phyloP scores from a whole-genome alignment of 2,113 vertebrate species.

The Platichthys flesus region DNA sequence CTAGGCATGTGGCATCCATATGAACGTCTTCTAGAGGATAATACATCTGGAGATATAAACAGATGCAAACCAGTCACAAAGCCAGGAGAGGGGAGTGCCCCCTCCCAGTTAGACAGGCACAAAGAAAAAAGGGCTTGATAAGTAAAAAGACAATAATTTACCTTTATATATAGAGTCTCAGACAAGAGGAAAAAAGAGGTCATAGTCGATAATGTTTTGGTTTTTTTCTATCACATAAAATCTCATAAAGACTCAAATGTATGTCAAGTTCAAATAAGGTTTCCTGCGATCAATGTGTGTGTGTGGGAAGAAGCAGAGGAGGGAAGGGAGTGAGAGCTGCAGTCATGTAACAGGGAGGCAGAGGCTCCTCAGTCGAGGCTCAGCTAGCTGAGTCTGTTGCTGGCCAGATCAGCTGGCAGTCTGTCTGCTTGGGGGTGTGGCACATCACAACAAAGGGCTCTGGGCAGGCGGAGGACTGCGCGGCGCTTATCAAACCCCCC shows the following conservation, averaged over 20 bases:
- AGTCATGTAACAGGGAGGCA: slow-evolving; percentile 15
- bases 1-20: slow-evolving; percentile 1
- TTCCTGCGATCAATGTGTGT: slow-evolving; percentile 19
- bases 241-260: slow-evolving; percentile 13
- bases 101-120: not conserved
- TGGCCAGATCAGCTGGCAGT: slow-evolving; percentile 89
- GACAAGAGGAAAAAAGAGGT: not conserved
- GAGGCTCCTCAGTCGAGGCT: slow-evolving; percentile 77
- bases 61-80: slow-evolving; percentile 5
- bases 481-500: slow-evolving; percentile 74
- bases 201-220: not conserved
- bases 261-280: slow-evolving; percentile 28
- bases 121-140: too few species aligned
- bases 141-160: not conserved
- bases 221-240: not conserved
- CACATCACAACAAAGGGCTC: slow-evolving; percentile 86
- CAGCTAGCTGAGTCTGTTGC: slow-evolving; percentile 88
- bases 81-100: not conserved
- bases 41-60: not conserved
- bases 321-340: slow-evolving; percentile 50
- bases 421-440: slow-evolving; percentile 85
- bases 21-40: not conserved
- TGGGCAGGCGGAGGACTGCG: slow-evolving; percentile 78
- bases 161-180: too few species aligned
- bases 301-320: slow-evolving; percentile 1